A percentile compares a stretch with the other conserved stretches of the same genome.
phyloP scores from a whole-genome alignment of 1,140 invertebrate species.

The Himalopsyche phryganea region DNA sequence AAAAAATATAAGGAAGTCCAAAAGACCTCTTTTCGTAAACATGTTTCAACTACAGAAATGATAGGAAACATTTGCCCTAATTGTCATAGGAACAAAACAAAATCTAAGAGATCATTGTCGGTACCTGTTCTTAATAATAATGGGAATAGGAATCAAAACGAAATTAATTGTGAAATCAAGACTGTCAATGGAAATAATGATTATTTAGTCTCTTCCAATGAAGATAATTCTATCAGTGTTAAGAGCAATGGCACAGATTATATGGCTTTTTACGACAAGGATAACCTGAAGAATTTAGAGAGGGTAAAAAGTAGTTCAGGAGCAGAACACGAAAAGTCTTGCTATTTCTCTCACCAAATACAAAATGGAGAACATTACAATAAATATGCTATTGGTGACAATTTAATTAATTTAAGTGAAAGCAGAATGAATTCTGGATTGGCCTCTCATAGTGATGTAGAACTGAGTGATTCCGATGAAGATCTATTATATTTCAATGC shows the following conservation, averaged over 20 bases:
- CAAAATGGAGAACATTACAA: no score
- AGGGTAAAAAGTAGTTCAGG: no score
- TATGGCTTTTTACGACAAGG: no score
- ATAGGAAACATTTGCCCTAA: not conserved
- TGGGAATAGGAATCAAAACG: not conserved
- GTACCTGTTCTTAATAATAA: conserved; percentile 2
- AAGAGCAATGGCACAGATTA: no score
- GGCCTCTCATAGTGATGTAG: not conserved
- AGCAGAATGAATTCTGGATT: not conserved
- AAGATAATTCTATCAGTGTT: no score
- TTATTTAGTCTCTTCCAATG: no score
- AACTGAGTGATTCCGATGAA: conserved; percentile 15
- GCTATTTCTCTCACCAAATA: no score
- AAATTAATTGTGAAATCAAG: not conserved
- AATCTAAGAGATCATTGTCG: conserved; percentile 2
- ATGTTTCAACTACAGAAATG: conserved; percentile 2
- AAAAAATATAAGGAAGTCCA: conserved; percentile 41
- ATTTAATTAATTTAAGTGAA: no score
- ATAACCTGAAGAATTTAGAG: no score
- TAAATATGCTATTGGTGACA: no score
- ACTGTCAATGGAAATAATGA: no score
- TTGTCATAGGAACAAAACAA: not conserved
- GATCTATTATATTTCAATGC: conserved; percentile 19
- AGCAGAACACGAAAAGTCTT: no score
- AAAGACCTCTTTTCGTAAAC: conserved; percentile 37